A percentile compares a stretch with the other conserved stretches of the same genome.
These are phyloP conservation scores for Zosterops borbonicus DNA, from an alignment of 2,113 vertebrate species.

Conservation along the genomic window DNA sequence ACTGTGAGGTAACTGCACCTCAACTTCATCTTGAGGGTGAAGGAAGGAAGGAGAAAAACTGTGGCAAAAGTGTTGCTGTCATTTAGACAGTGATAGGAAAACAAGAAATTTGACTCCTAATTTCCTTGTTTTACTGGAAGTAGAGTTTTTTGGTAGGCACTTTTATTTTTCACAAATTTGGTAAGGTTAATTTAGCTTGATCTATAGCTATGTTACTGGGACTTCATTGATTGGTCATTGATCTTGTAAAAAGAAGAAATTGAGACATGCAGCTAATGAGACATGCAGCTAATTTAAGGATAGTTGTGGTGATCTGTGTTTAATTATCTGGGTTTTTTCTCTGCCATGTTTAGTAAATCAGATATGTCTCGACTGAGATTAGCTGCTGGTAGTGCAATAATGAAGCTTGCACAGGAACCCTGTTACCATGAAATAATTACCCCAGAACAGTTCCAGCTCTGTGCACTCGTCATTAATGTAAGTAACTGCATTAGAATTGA, in stretches of 20 bases:
- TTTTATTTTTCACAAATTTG: neutral
- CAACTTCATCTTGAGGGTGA: neutral
- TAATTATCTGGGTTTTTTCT: neutral
- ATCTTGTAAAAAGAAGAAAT: neutral
- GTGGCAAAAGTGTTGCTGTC: neutral
- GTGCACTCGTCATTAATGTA: conserved; percentile 97
- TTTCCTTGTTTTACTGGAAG: neutral
- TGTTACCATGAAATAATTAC: conserved; percentile 99
- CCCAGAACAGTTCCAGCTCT: conserved; percentile 98
- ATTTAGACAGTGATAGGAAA: neutral
- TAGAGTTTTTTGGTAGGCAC: neutral
- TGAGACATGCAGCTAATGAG: neutral
- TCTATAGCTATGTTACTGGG: neutral
- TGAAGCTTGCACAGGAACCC: conserved; percentile 98
- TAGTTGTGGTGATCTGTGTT: neutral
- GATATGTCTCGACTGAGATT: conserved; percentile 99
- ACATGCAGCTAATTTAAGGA: neutral
- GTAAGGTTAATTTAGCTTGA: neutral
- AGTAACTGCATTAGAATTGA: conserved; percentile 66
- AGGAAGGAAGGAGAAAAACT: neutral
- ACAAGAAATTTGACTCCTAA: neutral
- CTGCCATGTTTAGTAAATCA: conserved; percentile 85
- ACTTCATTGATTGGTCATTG: neutral
- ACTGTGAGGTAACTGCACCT: neutral
- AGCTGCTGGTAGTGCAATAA: conserved; percentile 96